Evolutionary conservation across 1,140 invertebrate genomes (phyloP).

Genomic region (Chironomus striatipennis): DNA sequence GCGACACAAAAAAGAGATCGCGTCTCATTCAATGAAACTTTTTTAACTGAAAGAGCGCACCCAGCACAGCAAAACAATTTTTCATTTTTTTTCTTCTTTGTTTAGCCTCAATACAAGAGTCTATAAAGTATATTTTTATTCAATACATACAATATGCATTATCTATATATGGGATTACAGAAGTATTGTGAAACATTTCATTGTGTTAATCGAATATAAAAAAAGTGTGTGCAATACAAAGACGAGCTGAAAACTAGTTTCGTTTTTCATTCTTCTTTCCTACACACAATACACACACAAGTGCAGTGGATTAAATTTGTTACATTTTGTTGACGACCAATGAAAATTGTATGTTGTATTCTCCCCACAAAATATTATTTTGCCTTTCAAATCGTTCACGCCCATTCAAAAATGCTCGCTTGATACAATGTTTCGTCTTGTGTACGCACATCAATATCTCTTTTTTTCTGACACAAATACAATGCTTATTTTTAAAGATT

Average conservation of each 20-base stretch:
- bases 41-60: slow-evolving; percentile 20
- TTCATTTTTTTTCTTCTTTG: background rate
- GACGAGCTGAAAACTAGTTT: background rate
- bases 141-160: no score
- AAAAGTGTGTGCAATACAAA: background rate
- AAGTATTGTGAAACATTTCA: no score
- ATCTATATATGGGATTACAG: no score
- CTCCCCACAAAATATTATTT: no score
- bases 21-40: slow-evolving; percentile 23
- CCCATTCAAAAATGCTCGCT: slow-evolving; percentile 1
- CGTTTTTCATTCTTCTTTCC: background rate
- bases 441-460: background rate
- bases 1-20: slow-evolving; percentile 9
- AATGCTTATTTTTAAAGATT: background rate
- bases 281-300: background rate
- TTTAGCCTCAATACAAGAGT: no score
- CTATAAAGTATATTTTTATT: no score
- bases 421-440: background rate
- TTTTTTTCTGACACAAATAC: background rate
- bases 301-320: background rate
- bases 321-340: background rate
- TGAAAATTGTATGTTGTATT: slow-evolving; percentile 8
- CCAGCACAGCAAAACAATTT: slow-evolving; percentile 1
- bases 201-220: background rate
- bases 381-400: background rate